Conservation (phyloP, 2,797 vertebrate species). For the Eleutherodactylus coqui region DNA sequence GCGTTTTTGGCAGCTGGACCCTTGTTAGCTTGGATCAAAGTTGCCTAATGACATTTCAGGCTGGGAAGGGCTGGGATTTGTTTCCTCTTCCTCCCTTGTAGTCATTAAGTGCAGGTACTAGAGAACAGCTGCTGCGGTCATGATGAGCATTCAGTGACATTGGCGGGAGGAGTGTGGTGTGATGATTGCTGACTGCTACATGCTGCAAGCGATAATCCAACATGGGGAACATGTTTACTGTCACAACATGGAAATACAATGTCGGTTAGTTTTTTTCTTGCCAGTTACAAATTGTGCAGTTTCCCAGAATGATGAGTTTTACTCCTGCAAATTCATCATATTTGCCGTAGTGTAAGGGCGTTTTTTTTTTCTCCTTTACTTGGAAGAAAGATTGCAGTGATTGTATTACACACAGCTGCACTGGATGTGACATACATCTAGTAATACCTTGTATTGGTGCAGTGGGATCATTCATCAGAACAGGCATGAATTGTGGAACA, state of each 20-base stretch:
- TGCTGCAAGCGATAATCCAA: neutral
- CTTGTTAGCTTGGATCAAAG: neutral
- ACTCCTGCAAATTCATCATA: neutral
- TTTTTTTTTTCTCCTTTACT: neutral
- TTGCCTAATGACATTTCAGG: constrained; percentile 34
- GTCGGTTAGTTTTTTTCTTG: neutral
- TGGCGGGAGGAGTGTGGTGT: neutral
- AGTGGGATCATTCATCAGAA: neutral
- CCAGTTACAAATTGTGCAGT: neutral
- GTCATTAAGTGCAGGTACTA: constrained; percentile 2
- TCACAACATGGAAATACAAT: neutral
- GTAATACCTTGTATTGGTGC: too few relatives aligned
- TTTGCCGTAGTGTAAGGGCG: neutral
- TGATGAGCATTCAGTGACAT: neutral
- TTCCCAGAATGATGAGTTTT: neutral
- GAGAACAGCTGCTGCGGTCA: constrained; percentile 12
- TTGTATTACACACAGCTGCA: neutral
- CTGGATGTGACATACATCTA: neutral
- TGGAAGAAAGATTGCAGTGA: neutral
- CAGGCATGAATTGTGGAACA: neutral
- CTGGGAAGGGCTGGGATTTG: neutral
- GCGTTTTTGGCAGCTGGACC: neutral
- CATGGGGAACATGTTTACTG: neutral
- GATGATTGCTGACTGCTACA: neutral
- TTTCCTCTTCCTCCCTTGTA: neutral